A percentile compares a stretch with the other conserved stretches of the same genome.
These are phyloP conservation scores for Cercocebus atys DNA, from an alignment of 2,113 vertebrate species.

Conservation along the genomic window DNA sequence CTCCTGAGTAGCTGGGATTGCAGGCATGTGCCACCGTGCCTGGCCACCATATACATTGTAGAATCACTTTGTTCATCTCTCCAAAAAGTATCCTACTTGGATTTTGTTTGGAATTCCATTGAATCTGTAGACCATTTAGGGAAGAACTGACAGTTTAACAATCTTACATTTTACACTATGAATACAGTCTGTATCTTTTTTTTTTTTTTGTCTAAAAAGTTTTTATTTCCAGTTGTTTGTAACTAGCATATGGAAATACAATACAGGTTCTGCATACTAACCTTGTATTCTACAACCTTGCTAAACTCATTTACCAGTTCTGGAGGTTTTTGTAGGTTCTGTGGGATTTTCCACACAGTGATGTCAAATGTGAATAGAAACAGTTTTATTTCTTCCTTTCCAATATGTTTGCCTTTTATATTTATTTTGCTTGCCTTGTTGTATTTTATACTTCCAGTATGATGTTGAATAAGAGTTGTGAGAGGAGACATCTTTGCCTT, in stretches of 20 bases:
- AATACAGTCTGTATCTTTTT: neutral
- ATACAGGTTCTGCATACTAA: neutral
- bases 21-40: too few species aligned
- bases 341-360: neutral
- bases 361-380: neutral
- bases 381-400: neutral
- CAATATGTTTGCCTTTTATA: neutral
- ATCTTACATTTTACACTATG: neutral
- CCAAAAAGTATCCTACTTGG: neutral
- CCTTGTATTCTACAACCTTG: neutral
- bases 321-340: neutral
- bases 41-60: neutral
- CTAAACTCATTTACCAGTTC: neutral
- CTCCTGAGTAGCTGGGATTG: too few species aligned
- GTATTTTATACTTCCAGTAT: neutral
- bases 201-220: neutral
- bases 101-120: neutral
- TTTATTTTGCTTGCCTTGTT: neutral
- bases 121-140: neutral
- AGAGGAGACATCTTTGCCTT: neutral
- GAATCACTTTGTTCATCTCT: neutral
- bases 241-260: neutral
- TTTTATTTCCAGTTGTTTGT: neutral
- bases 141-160: neutral
- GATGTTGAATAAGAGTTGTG: neutral